Evolutionary conservation across 2,113 vertebrate species (phyloP).

Genomic region (Proteles cristata): DNA sequence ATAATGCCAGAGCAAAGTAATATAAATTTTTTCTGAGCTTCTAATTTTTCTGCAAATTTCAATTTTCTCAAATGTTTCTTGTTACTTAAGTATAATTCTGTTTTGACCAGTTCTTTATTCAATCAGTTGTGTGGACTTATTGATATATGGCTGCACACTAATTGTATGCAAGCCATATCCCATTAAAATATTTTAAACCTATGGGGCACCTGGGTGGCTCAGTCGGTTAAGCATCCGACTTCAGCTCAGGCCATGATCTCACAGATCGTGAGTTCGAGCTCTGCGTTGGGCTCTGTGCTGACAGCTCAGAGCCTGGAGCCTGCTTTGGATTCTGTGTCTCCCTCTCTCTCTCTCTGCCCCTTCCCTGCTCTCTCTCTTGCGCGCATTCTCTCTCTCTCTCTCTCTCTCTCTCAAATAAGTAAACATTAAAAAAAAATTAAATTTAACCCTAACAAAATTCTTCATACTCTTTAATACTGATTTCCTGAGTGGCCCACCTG

Average conservation of each 20-base stretch:
- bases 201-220: too few relatives aligned
- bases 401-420: too few relatives aligned
- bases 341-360: too few relatives aligned
- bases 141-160: background rate
- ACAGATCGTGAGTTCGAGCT: too few relatives aligned
- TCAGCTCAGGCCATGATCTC: too few relatives aligned
- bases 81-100: slow-evolving; percentile 51
- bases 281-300: too few relatives aligned
- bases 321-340: too few relatives aligned
- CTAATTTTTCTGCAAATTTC: slow-evolving; percentile 51
- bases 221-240: too few relatives aligned
- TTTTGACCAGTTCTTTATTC: slow-evolving; percentile 38
- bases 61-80: slow-evolving; percentile 38
- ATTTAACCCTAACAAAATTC: slow-evolving; percentile 29
- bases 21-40: slow-evolving; percentile 52
- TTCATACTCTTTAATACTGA: background rate
- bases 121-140: background rate
- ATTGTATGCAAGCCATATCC: slow-evolving; percentile 20
- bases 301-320: too few relatives aligned
- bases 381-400: too few relatives aligned
- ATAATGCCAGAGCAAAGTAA: background rate
- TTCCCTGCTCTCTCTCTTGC: too few relatives aligned
- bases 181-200: slow-evolving; percentile 40
- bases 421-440: background rate
- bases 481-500: slow-evolving; percentile 2